Percentiles rank a stretch among this genome's conserved stretches.
phyloP scores from a whole-genome alignment of 2,888 invertebrate genomes.

The Auanema freiburgensis region DNA sequence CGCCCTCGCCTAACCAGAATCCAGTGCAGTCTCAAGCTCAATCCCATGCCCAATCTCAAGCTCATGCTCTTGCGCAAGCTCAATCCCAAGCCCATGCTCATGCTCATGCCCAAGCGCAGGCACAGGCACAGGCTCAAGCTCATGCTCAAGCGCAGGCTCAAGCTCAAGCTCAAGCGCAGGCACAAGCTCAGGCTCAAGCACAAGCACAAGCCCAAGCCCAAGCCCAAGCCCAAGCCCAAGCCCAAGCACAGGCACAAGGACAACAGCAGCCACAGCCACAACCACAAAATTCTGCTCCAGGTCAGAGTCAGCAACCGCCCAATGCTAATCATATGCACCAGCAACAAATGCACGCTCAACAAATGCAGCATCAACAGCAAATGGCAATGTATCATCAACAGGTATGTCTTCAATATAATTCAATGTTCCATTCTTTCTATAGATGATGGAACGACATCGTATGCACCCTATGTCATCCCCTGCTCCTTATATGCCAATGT shows the following conservation, averaged over 20 bases:
- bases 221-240: background rate
- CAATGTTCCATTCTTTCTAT: too few species aligned
- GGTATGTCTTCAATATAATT: too few species aligned
- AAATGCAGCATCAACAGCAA: too few species aligned
- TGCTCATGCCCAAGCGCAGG: slow-evolving; percentile 2
- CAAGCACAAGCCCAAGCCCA: slow-evolving; percentile 11
- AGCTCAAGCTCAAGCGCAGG: slow-evolving; percentile 7
- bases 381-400: too few species aligned
- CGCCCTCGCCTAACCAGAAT: background rate
- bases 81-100: too few species aligned
- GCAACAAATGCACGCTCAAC: too few species aligned
- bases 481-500: too few species aligned
- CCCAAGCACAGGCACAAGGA: background rate
- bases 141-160: slow-evolving; percentile 14
- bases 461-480: too few species aligned
- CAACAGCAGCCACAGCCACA: slow-evolving; percentile 1
- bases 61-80: slow-evolving; percentile 1
- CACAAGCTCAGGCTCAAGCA: slow-evolving; percentile 6
- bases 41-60: too few species aligned
- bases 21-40: background rate
- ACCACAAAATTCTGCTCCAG: background rate
- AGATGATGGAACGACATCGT: too few species aligned
- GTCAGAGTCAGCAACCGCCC: slow-evolving; percentile 1
- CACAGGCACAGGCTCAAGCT: slow-evolving; percentile 11
- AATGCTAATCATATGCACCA: background rate